phyloP scores from a whole-genome alignment of 1,140 invertebrate species.

The Ceratitis capitata region DNA sequence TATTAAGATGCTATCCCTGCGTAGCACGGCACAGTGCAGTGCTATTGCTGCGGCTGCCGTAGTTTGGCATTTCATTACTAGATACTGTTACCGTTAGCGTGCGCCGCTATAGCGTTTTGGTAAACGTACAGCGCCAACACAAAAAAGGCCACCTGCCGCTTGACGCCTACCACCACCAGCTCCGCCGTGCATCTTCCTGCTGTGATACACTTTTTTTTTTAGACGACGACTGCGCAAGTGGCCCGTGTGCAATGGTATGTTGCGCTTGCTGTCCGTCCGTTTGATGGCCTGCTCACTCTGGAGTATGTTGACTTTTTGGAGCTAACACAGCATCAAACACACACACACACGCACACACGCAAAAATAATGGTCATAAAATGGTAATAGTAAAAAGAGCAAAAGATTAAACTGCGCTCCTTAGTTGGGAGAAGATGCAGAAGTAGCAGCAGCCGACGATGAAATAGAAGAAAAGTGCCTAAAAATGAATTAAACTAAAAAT shows the following conservation, averaged over 20 bases:
- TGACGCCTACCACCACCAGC: not conserved
- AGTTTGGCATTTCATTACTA: not conserved
- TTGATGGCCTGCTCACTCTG: conserved; percentile 5
- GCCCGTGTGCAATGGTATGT: not conserved
- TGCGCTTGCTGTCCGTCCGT: not conserved
- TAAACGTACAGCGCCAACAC: not conserved
- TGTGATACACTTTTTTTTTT: not conserved
- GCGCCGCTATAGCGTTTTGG: conserved; percentile 11
- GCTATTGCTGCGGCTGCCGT: not conserved
- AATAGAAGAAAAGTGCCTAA: not conserved
- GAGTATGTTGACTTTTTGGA: conserved; percentile 13
- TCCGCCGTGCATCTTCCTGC: not conserved
- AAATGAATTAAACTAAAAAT: conserved; percentile 34
- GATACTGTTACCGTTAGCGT: conserved; percentile 5
- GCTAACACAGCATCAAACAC: too few species aligned
- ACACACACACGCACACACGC: not conserved
- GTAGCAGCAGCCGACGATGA: not conserved
- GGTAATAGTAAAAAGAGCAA: not conserved
- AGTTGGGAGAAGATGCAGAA: not conserved
- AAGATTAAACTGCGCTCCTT: not conserved
- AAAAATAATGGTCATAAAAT: not conserved
- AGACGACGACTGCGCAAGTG: not conserved
- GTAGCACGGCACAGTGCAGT: conserved; percentile 9
- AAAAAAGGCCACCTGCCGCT: not conserved
- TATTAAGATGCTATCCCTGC: conserved; percentile 37